These are phyloP conservation scores for Cinara cedri DNA, from an alignment of 2,888 invertebrate genomes.

Conservation along the genomic window DNA sequence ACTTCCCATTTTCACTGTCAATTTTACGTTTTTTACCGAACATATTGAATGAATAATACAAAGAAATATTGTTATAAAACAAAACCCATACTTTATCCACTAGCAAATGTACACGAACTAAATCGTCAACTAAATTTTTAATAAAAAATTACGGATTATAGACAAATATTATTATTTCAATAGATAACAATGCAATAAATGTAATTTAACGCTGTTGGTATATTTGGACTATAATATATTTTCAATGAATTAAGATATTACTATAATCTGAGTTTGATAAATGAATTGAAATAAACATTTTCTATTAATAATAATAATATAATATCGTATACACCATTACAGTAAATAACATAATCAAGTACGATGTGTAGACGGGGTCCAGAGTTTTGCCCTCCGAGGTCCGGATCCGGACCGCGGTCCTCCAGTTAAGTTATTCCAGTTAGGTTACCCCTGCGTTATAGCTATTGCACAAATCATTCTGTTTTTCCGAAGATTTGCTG, in stretches of 20 bases:
- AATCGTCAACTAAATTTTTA: conserved; percentile 32
- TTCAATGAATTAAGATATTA: conserved; percentile 2
- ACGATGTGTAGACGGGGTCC: neutral
- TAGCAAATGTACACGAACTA: conserved; percentile 8
- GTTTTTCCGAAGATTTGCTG: no score
- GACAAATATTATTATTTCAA: conserved; percentile 4
- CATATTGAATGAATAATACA: conserved; percentile 18
- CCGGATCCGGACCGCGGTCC: no score
- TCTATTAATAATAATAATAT: neutral
- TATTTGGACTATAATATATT: neutral
- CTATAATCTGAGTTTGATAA: conserved; percentile 12
- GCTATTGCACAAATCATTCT: no score
- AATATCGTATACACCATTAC: neutral
- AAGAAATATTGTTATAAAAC: conserved; percentile 9
- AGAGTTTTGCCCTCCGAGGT: no score
- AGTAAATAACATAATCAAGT: neutral
- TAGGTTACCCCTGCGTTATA: no score
- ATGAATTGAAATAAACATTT: neutral
- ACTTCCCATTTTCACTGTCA: conserved; percentile 22
- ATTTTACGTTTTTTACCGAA: conserved; percentile 24
- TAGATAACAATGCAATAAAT: neutral
- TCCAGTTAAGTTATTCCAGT: no score
- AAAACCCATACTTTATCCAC: conserved; percentile 21
- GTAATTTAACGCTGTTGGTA: neutral
- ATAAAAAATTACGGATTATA: conserved; percentile 8